phyloP scores from a whole-genome alignment of 1,140 invertebrate genomes.

The Brachionus paranguensis region DNA sequence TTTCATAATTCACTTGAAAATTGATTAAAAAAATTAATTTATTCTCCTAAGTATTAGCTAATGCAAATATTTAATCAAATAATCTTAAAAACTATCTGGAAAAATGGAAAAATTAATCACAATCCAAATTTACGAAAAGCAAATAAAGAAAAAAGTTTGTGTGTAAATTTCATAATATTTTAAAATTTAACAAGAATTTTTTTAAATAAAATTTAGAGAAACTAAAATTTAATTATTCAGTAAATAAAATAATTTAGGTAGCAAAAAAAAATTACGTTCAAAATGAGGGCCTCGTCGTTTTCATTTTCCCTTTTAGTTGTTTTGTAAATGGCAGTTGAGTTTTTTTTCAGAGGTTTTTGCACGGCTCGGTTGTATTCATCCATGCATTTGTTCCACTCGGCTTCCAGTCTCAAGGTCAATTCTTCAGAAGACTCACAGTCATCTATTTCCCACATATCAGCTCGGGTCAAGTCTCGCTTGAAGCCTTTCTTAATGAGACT shows the following conservation, averaged over 20 bases:
- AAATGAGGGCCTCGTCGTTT: slow-evolving; percentile 23
- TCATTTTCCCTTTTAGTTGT: slow-evolving; percentile 1
- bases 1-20: too few species aligned
- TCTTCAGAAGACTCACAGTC: slow-evolving; percentile 26
- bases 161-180: not conserved
- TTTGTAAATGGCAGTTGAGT: slow-evolving; percentile 14
- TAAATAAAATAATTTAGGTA: too few species aligned
- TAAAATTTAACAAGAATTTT: not conserved
- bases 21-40: too few species aligned
- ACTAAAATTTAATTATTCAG: too few species aligned
- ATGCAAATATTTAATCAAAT: too few species aligned
- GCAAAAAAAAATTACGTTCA: slow-evolving; percentile 1
- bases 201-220: not conserved
- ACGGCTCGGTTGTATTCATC: not conserved
- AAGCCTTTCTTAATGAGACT: slow-evolving; percentile 34
- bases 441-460: slow-evolving; percentile 39
- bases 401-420: slow-evolving; percentile 9
- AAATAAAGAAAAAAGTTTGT: too few species aligned
- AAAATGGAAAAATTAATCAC: too few species aligned
- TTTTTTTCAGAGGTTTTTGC: not conserved
- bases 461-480: not conserved
- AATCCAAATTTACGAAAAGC: too few species aligned
- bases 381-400: slow-evolving; percentile 19
- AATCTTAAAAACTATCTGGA: too few species aligned
- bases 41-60: too few species aligned